These are phyloP conservation scores for Ibidorhyncha struthersii DNA, from an alignment of 2,113 vertebrate genomes.

Conservation along the genomic window DNA sequence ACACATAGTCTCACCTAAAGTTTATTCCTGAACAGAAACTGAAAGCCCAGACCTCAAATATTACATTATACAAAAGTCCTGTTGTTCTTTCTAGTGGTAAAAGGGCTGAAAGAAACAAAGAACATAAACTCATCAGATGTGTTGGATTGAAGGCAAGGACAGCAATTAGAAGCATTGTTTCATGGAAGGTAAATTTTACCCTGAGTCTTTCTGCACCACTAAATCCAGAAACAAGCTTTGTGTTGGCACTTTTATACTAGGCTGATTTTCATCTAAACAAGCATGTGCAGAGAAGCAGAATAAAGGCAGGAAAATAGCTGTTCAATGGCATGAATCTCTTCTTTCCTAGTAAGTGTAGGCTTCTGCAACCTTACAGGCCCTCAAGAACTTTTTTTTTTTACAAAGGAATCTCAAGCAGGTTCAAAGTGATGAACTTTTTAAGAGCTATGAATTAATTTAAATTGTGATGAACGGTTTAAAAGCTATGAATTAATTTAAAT, in stretches of 20 bases:
- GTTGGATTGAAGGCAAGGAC: background rate
- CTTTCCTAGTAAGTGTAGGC: background rate
- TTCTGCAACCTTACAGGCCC: background rate
- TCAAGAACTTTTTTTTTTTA: background rate
- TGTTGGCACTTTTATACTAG: background rate
- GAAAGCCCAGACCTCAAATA: background rate
- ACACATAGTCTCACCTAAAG: background rate
- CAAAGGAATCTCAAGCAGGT: background rate
- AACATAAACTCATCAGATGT: background rate
- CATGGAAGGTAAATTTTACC: background rate
- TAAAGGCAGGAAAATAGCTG: background rate
- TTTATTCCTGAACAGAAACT: background rate
- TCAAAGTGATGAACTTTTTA: background rate
- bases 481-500: background rate
- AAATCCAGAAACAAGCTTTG: background rate
- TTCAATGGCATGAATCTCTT: background rate
- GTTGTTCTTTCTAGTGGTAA: background rate
- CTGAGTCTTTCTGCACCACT: background rate
- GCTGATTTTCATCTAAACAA: conserved; percentile 16
- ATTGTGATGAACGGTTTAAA: background rate
- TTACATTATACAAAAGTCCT: background rate
- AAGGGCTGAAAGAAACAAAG: background rate
- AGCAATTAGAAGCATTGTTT: background rate
- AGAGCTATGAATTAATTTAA: background rate
- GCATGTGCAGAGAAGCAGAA: background rate